A percentile compares a stretch with the other conserved stretches of the same genome.
Evolutionary conservation across 2,797 vertebrate species (phyloP).

Genomic region (Gallinago solitaria): DNA sequence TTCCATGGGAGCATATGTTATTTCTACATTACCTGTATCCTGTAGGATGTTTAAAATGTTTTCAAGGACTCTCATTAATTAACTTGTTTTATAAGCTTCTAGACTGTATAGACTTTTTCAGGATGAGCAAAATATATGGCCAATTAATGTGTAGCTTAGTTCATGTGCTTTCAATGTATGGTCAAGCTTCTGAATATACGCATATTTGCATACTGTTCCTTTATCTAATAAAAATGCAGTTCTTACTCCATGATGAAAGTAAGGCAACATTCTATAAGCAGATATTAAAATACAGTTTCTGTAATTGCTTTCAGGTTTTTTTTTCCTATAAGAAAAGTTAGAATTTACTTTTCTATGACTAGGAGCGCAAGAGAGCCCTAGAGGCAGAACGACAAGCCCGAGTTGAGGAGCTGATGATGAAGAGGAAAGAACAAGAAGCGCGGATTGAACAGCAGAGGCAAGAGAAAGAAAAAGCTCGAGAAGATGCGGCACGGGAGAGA

Average conservation of each 20-base stretch:
- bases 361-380: conserved; percentile 94
- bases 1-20: neutral
- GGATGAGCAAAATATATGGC: neutral
- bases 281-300: neutral
- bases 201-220: neutral
- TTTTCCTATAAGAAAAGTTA: neutral
- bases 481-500: conserved; percentile 94
- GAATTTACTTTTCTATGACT: neutral
- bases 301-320: too few species aligned
- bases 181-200: neutral
- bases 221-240: neutral
- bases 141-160: neutral
- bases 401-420: conserved; percentile 91
- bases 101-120: neutral
- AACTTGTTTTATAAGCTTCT: neutral
- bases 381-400: conserved; percentile 97
- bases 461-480: conserved; percentile 94
- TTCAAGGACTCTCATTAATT: neutral
- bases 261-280: neutral
- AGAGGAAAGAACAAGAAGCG: conserved; percentile 93
- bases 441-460: conserved; percentile 96
- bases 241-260: neutral
- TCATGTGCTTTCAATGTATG: neutral
- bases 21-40: neutral
- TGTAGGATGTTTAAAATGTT: neutral